Evolutionary conservation across 2,113 vertebrate species (phyloP).

Genomic region (Serinus canaria): DNA sequence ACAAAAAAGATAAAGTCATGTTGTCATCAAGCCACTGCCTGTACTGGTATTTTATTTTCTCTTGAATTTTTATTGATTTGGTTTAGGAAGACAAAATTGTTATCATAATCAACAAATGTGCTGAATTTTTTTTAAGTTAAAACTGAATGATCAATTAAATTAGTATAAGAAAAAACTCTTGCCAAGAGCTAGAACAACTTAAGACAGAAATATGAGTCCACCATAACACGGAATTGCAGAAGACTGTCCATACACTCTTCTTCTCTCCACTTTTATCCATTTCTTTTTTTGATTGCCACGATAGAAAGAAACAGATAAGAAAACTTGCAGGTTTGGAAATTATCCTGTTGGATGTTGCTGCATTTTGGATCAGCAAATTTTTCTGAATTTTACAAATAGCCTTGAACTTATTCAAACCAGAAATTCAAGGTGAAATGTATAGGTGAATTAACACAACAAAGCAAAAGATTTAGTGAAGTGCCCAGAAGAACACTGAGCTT

Average conservation of each 20-base stretch:
- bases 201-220: background rate
- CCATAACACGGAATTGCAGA: background rate
- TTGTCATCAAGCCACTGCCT: background rate
- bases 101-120: background rate
- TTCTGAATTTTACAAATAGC: background rate
- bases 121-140: background rate
- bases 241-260: background rate
- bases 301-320: background rate
- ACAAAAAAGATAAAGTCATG: background rate
- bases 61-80: background rate
- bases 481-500: background rate
- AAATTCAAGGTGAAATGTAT: conserved; percentile 12
- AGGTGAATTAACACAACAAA: background rate
- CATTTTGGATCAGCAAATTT: background rate
- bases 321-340: background rate
- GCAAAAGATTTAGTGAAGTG: background rate
- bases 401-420: background rate
- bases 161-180: background rate
- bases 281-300: background rate
- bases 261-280: background rate
- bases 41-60: background rate
- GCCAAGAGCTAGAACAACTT: background rate
- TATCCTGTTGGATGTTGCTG: background rate
- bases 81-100: background rate
- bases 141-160: background rate